Percentiles rank a stretch among this genome's conserved stretches.
Evolutionary conservation across 2,113 vertebrate genomes (phyloP).

Genomic region (Elgaria multicarinata): DNA sequence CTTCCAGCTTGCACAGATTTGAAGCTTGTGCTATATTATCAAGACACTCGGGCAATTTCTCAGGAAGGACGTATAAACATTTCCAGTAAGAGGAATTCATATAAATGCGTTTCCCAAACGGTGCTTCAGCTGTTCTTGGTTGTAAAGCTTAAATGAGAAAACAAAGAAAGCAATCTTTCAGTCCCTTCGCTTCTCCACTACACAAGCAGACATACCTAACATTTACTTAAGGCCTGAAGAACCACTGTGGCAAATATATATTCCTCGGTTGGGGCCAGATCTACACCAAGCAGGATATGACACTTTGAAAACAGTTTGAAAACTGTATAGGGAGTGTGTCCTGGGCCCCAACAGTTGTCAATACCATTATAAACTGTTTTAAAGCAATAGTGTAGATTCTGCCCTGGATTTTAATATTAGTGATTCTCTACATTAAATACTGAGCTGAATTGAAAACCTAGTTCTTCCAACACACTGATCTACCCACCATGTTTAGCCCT

Average conservation of each 20-base stretch:
- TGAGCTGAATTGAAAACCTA: not conserved
- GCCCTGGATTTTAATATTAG: not conserved
- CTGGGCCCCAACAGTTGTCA: no score
- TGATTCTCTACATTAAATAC: not conserved
- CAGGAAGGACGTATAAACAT: slow-evolving; percentile 29
- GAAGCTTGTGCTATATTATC: slow-evolving; percentile 15
- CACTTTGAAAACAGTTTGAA: no score
- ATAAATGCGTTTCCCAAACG: slow-evolving; percentile 29
- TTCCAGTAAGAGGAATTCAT: slow-evolving; percentile 15
- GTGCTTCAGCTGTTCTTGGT: not conserved
- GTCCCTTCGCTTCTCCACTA: slow-evolving; percentile 1
- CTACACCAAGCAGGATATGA: no score
- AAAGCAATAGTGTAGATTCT: no score
- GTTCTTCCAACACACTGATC: not conserved
- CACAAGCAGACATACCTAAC: slow-evolving; percentile 19
- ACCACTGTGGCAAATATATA: not conserved
- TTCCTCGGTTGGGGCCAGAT: no score
- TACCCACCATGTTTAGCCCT: no score
- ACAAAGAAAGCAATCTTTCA: slow-evolving; percentile 27
- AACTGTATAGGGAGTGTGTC: no score
- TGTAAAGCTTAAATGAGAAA: slow-evolving; percentile 32
- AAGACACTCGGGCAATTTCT: slow-evolving; percentile 24
- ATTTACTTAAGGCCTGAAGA: slow-evolving; percentile 18
- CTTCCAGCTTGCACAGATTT: slow-evolving; percentile 7
- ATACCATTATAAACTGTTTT: no score